These are phyloP conservation scores for Turritopsis rubra DNA, from an alignment of 30 jellyfish, hydroid and myxozoan species.

Conservation along the genomic window DNA sequence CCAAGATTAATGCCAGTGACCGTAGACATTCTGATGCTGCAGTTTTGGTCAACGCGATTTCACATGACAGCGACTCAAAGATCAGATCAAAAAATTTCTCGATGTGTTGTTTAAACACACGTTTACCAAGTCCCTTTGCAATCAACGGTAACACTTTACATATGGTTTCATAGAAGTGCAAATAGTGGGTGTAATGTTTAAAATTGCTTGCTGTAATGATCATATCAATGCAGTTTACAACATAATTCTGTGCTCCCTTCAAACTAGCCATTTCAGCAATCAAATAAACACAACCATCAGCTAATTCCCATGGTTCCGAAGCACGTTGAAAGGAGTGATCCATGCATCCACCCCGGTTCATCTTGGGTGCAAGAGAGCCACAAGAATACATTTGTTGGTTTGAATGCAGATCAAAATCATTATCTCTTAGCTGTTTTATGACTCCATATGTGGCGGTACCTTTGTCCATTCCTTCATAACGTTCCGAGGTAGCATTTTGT, in stretches of 20 bases:
- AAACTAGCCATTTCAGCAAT: conserved; percentile 54
- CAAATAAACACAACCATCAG: conserved; percentile 90
- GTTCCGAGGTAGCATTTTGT: conserved; percentile 71
- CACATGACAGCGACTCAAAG: conserved; percentile 68
- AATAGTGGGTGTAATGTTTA: conserved; percentile 69
- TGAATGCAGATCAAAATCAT: conserved; percentile 65
- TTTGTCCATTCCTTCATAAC: conserved; percentile 86
- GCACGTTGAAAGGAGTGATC: conserved; percentile 80
- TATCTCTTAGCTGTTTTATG: conserved; percentile 64
- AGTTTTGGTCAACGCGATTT: conserved; percentile 69
- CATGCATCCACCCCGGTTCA: conserved; percentile 95
- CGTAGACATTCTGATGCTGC: conserved; percentile 84
- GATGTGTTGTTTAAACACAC: conserved; percentile 54
- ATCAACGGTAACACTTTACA: conserved; percentile 53
- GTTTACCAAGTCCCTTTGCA: conserved; percentile 82
- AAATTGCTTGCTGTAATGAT: conserved; percentile 53
- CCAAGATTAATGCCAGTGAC: conserved; percentile 40
- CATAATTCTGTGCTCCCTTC: conserved; percentile 35
- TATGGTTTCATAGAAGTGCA: conserved; percentile 70
- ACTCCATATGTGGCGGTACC: conserved; percentile 95
- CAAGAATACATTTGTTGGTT: conserved; percentile 97
- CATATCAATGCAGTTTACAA: conserved; percentile 44
- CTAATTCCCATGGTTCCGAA: conserved; percentile 97
- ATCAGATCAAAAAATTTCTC: conserved; percentile 65
- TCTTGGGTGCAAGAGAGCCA: conserved; percentile 98